Evolutionary conservation across 2,888 invertebrate species (phyloP).

Genomic region (Cordilura impudica): DNA sequence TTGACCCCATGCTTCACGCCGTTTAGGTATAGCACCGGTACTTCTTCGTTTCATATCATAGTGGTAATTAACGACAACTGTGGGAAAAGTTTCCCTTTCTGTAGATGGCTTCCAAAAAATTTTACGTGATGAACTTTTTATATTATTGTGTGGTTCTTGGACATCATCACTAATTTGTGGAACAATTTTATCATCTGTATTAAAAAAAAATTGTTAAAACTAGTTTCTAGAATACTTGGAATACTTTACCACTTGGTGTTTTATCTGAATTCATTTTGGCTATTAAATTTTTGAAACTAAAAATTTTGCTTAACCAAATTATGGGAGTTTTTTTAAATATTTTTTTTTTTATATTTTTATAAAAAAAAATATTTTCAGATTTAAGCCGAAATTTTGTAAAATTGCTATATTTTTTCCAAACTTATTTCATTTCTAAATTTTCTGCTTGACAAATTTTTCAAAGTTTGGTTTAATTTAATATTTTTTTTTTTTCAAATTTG

Average conservation of each 20-base stretch:
- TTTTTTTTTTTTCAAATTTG: too few species aligned
- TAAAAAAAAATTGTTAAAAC: too few species aligned
- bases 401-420: neutral
- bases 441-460: too few species aligned
- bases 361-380: neutral
- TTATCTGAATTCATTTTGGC: constrained; percentile 31
- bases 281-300: neutral
- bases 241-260: constrained; percentile 23
- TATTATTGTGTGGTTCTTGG: too few species aligned
- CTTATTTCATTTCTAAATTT: too few species aligned
- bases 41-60: neutral
- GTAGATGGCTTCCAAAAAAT: constrained; percentile 37
- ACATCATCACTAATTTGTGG: neutral
- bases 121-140: neutral
- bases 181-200: too few species aligned
- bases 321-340: neutral
- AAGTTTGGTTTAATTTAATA: too few species aligned
- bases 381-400: neutral
- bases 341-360: neutral
- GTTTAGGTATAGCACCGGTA: constrained; percentile 23
- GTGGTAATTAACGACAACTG: constrained; percentile 48
- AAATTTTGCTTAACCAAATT: constrained; percentile 1
- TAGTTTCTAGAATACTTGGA: neutral
- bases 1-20: constrained; percentile 13
- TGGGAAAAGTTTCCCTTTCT: constrained; percentile 50